Conservation (phyloP, 2,888 invertebrate genomes). For the Sinohyriopsis cumingii region DNA sequence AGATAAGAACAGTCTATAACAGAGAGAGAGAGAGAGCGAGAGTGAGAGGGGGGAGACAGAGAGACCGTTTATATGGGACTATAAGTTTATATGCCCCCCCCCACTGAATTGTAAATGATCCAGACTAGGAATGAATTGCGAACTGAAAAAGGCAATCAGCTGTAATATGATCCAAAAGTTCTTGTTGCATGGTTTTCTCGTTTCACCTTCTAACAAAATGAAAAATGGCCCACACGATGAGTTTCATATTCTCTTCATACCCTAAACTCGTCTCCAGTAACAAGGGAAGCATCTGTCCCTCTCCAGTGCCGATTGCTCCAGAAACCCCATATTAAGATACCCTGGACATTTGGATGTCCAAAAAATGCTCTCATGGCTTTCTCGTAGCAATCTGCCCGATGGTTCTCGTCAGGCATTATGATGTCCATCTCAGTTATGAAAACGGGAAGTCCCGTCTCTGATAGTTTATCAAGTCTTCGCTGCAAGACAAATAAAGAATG, state of each 20-base stretch:
- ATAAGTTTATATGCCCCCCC: too few species aligned
- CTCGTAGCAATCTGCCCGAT: conserved; percentile 29
- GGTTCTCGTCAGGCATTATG: conserved; percentile 29
- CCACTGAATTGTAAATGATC: too few species aligned
- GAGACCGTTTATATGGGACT: too few species aligned
- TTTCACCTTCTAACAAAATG: too few species aligned
- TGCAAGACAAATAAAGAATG: conserved; percentile 3
- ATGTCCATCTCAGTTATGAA: conserved; percentile 44
- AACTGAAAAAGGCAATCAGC: too few species aligned
- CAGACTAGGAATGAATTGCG: too few species aligned
- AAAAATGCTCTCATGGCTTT: conserved; percentile 27
- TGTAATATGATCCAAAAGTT: too few species aligned
- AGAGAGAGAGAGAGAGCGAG: too few species aligned
- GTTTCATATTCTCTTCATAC: conserved; percentile 5
- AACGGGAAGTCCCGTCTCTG: conserved; percentile 35
- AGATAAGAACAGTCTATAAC: too few species aligned
- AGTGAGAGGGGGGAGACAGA: too few species aligned
- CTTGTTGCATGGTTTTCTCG: too few species aligned
- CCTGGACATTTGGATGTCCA: conserved; percentile 33
- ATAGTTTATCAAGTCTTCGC: conserved; percentile 36
- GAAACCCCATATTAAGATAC: conserved; percentile 36
- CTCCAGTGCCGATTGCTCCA: conserved; percentile 22
- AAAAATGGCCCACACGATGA: background rate
- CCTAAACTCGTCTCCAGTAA: conserved; percentile 21
- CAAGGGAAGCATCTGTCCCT: conserved; percentile 14